Percentiles rank a stretch among this genome's conserved stretches.
phyloP scores from a whole-genome alignment of 2,888 invertebrate species.

The Eurytoma adleriae region DNA sequence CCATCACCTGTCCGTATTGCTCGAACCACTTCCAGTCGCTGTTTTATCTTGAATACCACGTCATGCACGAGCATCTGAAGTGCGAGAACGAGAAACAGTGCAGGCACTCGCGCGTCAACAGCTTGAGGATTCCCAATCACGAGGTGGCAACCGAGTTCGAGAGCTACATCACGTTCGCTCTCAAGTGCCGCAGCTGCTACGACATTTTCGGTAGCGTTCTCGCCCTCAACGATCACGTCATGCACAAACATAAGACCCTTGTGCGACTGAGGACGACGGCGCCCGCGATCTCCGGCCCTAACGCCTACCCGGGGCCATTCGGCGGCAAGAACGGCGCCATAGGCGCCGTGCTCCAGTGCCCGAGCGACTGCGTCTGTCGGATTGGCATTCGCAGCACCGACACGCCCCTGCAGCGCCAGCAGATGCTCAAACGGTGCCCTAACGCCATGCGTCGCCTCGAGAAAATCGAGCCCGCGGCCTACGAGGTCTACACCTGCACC shows the following conservation, averaged over 20 bases:
- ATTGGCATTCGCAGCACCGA: conserved; percentile 48
- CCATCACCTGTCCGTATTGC: conserved; percentile 61
- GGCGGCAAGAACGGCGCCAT: conserved; percentile 27
- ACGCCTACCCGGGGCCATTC: neutral
- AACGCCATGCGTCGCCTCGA: conserved; percentile 54
- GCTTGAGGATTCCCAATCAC: conserved; percentile 38
- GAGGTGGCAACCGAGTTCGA: conserved; percentile 50
- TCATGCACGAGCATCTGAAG: conserved; percentile 59
- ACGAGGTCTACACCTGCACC: conserved; percentile 56
- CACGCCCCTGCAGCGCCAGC: conserved; percentile 46
- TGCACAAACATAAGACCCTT: conserved; percentile 50
- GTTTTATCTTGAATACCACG: conserved; percentile 59
- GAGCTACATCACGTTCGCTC: conserved; percentile 46
- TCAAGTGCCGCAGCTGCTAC: conserved; percentile 56
- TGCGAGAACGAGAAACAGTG: conserved; percentile 58
- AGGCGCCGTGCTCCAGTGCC: conserved; percentile 49
- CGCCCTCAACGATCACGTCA: conserved; percentile 55
- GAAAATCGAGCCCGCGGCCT: conserved; percentile 54
- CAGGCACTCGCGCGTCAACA: conserved; percentile 44
- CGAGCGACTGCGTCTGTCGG: conserved; percentile 55
- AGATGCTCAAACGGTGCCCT: conserved; percentile 53
- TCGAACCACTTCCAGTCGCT: conserved; percentile 58
- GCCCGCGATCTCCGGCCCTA: neutral
- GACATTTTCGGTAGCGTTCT: conserved; percentile 46
- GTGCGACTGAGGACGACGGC: conserved; percentile 24